Base-by-base conservation (phyloP, 2,113 vertebrate species). In the Pomatostomus ruficeps region DNA sequence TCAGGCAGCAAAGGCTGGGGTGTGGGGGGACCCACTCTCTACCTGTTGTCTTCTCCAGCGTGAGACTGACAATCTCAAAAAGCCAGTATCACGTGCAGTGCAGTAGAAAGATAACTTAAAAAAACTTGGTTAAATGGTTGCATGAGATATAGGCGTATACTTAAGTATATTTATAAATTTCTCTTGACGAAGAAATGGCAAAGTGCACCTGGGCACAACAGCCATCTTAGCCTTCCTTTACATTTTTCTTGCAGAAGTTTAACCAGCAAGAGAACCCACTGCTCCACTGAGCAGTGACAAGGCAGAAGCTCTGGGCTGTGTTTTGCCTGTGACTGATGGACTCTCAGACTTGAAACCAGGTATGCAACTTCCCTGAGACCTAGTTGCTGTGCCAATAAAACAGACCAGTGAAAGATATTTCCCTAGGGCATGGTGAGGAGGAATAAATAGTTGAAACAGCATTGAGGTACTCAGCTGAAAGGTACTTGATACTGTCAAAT, bases 401-500 rank as follows among this genome's bases (percentile, higher is more conserved):
- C 28, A 82, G 40, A 36, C n/a, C 2, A 12, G 52, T 83, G 82
- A 90, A 90, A 93, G 63, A 48, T 77, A 63, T 7, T 43, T 93
- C 78, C 68, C 78, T 26, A 67, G 28, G 42, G 42, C 18, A 40
- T 17, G 33, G 43, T 48, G 51, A 77, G 51, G 63, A 93, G 62
- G 59, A 91, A 91, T 73, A 85, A 82, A 76, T 82, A 54, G 71
- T 90, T 85, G 67, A 90, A 89, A 90, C 43, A 89, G 28, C 78
- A 85, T 79, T 72, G 55, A 96, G 88, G 75, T 77, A 74, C 63
- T 88, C 78, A 95, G 43, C 63, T 94, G 85, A 93, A 94, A 90
- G 28, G 55, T 88, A 85, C 85, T 77, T 83, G 82, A 91, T 96
- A 95, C 59, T 85, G 74, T 96, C 89, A 85, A 74, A 83, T 80